phyloP scores from a whole-genome alignment of 2,113 vertebrate genomes.

The Callorhinus ursinus region DNA sequence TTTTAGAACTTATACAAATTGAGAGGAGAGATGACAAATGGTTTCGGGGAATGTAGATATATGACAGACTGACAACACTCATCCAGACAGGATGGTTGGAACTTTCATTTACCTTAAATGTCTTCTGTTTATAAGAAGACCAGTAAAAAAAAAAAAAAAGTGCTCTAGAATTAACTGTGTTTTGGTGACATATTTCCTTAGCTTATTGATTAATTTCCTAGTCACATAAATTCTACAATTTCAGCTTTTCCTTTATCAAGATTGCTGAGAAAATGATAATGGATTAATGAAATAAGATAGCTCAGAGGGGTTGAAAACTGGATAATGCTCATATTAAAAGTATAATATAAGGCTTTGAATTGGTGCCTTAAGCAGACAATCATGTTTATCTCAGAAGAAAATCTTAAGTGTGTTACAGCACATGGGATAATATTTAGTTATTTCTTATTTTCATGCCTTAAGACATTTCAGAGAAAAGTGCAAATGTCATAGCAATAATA shows the following conservation, averaged over 20 bases:
- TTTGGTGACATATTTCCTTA: constrained; percentile 12
- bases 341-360: background rate
- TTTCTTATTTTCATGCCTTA: constrained; percentile 31
- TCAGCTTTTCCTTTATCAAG: constrained; percentile 21
- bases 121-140: constrained; percentile 12
- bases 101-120: constrained; percentile 36
- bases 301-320: background rate
- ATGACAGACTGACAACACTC: background rate
- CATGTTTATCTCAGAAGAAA: constrained; percentile 24
- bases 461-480: constrained; percentile 1
- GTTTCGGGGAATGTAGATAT: background rate
- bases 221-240: constrained; percentile 51
- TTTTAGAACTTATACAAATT: constrained; percentile 60
- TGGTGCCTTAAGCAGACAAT: background rate
- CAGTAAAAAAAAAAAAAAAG: background rate
- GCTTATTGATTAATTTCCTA: constrained; percentile 62
- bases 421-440: background rate
- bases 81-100: background rate
- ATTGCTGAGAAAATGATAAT: constrained; percentile 1
- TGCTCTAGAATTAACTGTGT: background rate
- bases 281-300: constrained; percentile 5
- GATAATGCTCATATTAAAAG: constrained; percentile 52
- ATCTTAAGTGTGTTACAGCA: background rate
- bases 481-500: constrained; percentile 6
- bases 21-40: constrained; percentile 30